These are phyloP conservation scores for Catalaphyllia jardinei DNA, from an alignment of 64 coral and sea anemone species.

Conservation along the genomic window DNA sequence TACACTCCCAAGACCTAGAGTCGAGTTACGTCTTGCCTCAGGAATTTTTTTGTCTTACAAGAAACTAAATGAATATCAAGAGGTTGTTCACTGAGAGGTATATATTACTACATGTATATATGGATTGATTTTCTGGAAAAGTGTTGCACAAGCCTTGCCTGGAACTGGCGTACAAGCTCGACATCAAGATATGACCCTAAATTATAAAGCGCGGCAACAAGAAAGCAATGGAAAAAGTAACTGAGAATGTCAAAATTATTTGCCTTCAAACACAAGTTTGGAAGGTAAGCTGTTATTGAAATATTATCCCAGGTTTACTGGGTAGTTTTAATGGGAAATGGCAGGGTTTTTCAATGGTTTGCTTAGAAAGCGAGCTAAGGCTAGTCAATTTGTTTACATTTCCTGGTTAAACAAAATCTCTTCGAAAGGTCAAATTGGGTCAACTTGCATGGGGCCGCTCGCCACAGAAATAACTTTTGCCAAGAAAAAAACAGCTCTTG, in stretches of 20 bases:
- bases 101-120: too few species aligned
- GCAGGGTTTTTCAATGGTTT: constrained; percentile 38
- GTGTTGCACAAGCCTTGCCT: constrained; percentile 2
- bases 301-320: constrained; percentile 24
- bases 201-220: not conserved
- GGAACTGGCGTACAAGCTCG: constrained; percentile 31
- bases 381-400: constrained; percentile 28
- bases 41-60: too few species aligned
- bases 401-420: constrained; percentile 31
- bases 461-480: constrained; percentile 24
- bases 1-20: too few species aligned
- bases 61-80: too few species aligned
- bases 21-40: too few species aligned
- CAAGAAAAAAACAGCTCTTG: constrained; percentile 35
- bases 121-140: not conserved
- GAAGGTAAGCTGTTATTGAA: constrained; percentile 25
- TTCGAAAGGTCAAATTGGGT: constrained; percentile 33
- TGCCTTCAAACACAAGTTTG: constrained; percentile 27
- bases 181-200: constrained; percentile 33
- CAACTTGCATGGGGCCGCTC: constrained; percentile 13
- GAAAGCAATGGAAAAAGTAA: not conserved
- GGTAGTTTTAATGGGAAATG: constrained; percentile 30
- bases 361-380: constrained; percentile 31
- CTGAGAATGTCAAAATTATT: constrained; percentile 24
- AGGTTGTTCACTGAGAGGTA: too few species aligned